phyloP scores from a whole-genome alignment of 2,888 invertebrate species.

The Trissolcus brochymenae region DNA sequence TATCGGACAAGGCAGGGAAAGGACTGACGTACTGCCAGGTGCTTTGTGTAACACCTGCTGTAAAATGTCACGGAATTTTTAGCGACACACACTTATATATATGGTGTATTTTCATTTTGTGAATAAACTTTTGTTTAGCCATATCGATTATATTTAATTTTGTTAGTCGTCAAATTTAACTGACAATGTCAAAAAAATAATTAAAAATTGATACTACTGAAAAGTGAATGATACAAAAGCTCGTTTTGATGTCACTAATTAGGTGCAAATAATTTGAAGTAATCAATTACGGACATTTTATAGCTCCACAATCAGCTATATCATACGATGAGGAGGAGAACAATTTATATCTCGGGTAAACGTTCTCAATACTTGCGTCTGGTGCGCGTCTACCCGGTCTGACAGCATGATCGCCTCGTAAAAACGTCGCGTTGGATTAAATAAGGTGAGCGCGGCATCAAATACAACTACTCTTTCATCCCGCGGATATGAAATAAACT shows the following conservation, averaged over 20 bases:
- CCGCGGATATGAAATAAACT: neutral
- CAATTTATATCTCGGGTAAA: conserved; percentile 61
- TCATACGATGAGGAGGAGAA: conserved; percentile 49
- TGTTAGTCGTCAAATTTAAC: too few species aligned
- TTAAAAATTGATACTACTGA: too few species aligned
- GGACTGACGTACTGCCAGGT: too few species aligned
- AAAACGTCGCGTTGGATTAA: conserved; percentile 42
- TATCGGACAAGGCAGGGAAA: too few species aligned
- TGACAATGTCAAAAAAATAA: too few species aligned
- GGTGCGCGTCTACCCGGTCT: conserved; percentile 61
- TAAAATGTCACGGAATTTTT: too few species aligned
- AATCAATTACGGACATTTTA: conserved; percentile 61
- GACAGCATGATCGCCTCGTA: conserved; percentile 32
- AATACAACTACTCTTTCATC: neutral
- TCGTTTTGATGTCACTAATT: conserved; percentile 5
- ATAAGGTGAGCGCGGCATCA: conserved; percentile 10
- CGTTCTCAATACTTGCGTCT: conserved; percentile 58
- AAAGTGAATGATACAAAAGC: too few species aligned
- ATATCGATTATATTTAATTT: too few species aligned
- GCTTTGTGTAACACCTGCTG: neutral
- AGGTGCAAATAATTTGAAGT: conserved; percentile 28
- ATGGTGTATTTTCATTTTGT: too few species aligned
- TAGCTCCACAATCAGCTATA: conserved; percentile 42
- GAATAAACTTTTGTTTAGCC: conserved; percentile 4
- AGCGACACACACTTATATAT: too few species aligned